Base-by-base conservation (phyloP, 2,888 invertebrate species). In the Drosophila fulvimacula region DNA sequence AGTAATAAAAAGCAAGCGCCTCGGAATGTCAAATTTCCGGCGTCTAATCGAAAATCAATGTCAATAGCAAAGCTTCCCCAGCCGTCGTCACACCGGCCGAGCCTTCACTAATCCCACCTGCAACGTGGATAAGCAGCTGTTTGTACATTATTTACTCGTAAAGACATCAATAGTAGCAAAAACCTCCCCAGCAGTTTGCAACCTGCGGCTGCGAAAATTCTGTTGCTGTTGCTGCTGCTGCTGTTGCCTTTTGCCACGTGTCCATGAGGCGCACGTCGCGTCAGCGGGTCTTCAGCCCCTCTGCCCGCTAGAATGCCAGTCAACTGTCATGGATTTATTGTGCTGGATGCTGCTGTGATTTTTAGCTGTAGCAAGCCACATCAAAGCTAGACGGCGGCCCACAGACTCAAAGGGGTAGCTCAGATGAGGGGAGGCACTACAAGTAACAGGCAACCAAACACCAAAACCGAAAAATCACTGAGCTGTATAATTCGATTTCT, bases 401-500 rank as follows among this genome's bases (percentile, higher is more conserved):
- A 48, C 46, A 44, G 38, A 30, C 53, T 55, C 53, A 19, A 27
- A 41, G 30, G 24, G 19, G 7, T 7, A n/a, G 41, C 27, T 2
- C 19, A 19, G 41, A 42, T 7, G n/a, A 9, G 24, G 57, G 24
- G 42, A 62, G 63, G 66, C 63, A 44, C 39, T 64, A 69, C 70
- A 73, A 82, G 79, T 75, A 86, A 88, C 82, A 78, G 81, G 73
- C 78, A 85, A 73, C 83, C 82, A 84, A 86, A 86, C 84, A 85
- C 85, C 89, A 83, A 87, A 89, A 90, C 90, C 84, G 71, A 83
- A 90, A 87, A 90, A 90, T 90, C 90, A 90, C 83, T 90, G 90
- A 90, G 85, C 90, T 90, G 91, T 86, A 90, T 90, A 90, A 90
- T 90, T 90, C 91, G 91, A 90, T 90, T 90, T 90, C 89, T 89